A percentile compares a stretch with the other conserved stretches of the same genome.
Conservation (phyloP, 2,797 vertebrate genomes). For the Craterocephalus amniculus region DNA sequence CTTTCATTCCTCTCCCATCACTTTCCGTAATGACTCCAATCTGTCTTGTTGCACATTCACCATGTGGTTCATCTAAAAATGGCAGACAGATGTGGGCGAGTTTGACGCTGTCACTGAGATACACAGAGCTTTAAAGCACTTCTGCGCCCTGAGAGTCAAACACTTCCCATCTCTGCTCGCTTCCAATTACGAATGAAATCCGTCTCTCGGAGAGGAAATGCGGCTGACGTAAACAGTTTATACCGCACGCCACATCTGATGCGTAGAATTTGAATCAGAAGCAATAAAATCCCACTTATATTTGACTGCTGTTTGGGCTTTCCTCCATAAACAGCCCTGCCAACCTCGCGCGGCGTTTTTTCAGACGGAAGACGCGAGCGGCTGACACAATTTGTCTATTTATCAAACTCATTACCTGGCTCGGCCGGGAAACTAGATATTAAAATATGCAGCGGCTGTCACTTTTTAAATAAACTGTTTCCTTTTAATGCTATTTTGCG, state of each 20-base stretch:
- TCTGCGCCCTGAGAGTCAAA: slow-evolving; percentile 17
- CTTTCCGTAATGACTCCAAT: slow-evolving; percentile 71
- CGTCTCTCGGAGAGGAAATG: slow-evolving; percentile 23
- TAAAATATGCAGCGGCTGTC: not conserved
- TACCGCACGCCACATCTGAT: slow-evolving; percentile 33
- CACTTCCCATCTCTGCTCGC: slow-evolving; percentile 31
- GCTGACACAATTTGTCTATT: slow-evolving; percentile 7
- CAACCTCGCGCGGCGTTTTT: slow-evolving; percentile 18
- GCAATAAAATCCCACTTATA: slow-evolving; percentile 47
- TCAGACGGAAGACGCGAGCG: slow-evolving; percentile 14
- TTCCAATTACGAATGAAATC: slow-evolving; percentile 44
- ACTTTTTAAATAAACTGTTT: not conserved
- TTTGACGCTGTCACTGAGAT: slow-evolving; percentile 39
- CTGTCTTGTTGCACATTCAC: slow-evolving; percentile 56
- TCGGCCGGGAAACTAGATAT: not conserved
- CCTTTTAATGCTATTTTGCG: not conserved
- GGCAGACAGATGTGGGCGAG: slow-evolving; percentile 62
- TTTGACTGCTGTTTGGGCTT: slow-evolving; percentile 58
- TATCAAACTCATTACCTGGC: slow-evolving; percentile 12
- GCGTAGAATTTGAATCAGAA: slow-evolving; percentile 37
- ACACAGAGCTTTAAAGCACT: slow-evolving; percentile 8
- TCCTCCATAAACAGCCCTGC: slow-evolving; percentile 33
- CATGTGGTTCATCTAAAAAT: slow-evolving; percentile 60
- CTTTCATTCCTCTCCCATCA: slow-evolving; percentile 67
- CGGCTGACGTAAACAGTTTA: slow-evolving; percentile 45